Base-by-base conservation (phyloP, 1,140 invertebrate species). In the Sesamia nonagrioides region DNA sequence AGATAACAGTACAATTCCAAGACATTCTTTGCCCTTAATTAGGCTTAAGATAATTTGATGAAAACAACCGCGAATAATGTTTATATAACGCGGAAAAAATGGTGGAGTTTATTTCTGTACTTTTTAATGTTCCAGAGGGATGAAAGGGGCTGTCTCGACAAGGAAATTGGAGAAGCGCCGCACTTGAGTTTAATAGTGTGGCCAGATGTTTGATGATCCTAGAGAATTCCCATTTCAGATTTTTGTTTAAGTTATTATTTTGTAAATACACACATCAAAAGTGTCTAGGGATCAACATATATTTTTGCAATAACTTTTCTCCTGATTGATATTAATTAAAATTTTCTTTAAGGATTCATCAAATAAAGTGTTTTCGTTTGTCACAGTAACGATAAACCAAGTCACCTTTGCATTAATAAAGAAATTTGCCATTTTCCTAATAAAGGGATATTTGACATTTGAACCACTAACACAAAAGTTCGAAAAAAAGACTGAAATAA, bases 121-220 rank as follows among this genome's bases (percentile, higher is more conserved):
- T 77, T 77, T 80, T 77, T 80, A 77, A 80, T 77, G 74, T 66
- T 77, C 72, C 48, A 50, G 48, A 40, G 54, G 37, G 50, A 61
- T 61, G 79, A 80, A 80, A 77, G 54, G 79, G 54, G 74, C 69
- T 71, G 56, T 68, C 71, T 77, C 58, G 60, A 45, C 79, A 54
- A 77, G 79, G 79, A 80, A 77, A 80, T 80, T 77, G 79, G 74
- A 77, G 63, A 69, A 54, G 61, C 75, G 66, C 66, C 52, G 68
- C 66, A 76, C 54, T 63, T 69, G 40, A 42, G 54, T 54, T 72
- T 35, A 15, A 27, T 79, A 58, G 45, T 72, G 54, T 73, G 52
- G 35, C 79, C 68, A 80, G 21, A 50, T n/a, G 0, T 58, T 61
- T 35, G 17, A 52, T 18, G 13, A 63, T 50, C 33, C n/a, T 42